A percentile compares a stretch with the other conserved stretches of the same genome.
Conservation (phyloP, 2,888 invertebrate genomes). For the Drosophila anomelani region DNA sequence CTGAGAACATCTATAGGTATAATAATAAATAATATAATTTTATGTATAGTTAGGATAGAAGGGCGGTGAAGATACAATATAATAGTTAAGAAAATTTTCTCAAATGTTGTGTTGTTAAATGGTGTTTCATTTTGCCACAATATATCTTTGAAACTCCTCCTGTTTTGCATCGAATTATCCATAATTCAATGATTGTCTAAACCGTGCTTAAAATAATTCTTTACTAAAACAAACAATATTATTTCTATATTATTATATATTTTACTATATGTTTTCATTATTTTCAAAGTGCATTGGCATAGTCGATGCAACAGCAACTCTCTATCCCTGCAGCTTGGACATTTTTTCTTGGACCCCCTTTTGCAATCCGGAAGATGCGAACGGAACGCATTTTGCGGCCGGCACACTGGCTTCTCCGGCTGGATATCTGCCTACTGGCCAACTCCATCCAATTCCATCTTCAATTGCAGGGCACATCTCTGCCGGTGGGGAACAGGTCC, state of each 20-base stretch:
- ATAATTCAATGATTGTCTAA: no score
- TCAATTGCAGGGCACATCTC: conserved; percentile 10
- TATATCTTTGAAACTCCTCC: no score
- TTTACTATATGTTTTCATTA: neutral
- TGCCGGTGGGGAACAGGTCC: neutral
- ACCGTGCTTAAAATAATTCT: neutral
- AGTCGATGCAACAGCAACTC: neutral
- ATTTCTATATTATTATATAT: neutral
- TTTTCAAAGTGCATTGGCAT: neutral
- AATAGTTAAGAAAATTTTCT: no score
- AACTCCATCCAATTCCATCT: neutral
- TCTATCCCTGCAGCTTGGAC: neutral
- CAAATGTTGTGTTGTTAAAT: no score
- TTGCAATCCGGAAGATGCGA: conserved; percentile 53
- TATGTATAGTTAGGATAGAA: no score
- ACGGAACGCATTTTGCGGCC: conserved; percentile 66
- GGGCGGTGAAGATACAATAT: no score
- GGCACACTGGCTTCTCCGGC: conserved; percentile 28
- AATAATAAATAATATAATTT: no score
- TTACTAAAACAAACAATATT: neutral
- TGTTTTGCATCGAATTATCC: no score
- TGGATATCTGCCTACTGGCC: conserved; percentile 5
- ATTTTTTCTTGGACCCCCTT: conserved; percentile 28
- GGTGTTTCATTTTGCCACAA: no score
- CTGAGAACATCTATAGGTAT: no score